Base-by-base conservation (phyloP, 2,113 vertebrate species). In the Speoplatyrhinus poulsoni region DNA sequence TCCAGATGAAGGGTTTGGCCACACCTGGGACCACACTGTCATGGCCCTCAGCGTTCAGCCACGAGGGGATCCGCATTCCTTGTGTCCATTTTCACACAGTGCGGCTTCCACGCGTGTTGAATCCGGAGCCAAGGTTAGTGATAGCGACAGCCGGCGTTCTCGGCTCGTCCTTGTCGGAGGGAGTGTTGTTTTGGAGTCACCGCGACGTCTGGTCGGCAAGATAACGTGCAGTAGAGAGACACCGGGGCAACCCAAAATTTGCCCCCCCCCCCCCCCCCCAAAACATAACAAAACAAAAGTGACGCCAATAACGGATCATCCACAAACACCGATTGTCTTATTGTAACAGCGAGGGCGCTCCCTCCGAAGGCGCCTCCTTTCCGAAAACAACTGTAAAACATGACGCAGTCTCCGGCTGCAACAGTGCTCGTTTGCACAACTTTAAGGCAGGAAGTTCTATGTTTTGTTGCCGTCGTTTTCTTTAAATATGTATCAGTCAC, bases 391-490 rank as follows among this genome's bases (percentile, higher is more conserved):
- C 46, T 60, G 72, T 2, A 70, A 57, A 83, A 75, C 83, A 75
- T 69, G 75, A 70, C 67, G 83, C 67, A 70, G 70, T 63, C 80
- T 82, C 75, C 80, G 48, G 62, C 74, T 67, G 69, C 67, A 65
- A 46, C 47, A 55, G 11, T 32, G 60, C 49, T 36, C 32, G 3
- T 87, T 77, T 84, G 56, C 87, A 85, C 80, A 87, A 79, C 67
- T 69, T 81, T 80, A 85, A 85, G 83, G 83, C 85, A 83, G 84
- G 87, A 89, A 87, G 80, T 82, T 75, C 60, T 70, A 59, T 56
- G 60, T 71, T 41, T 15, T 53, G 55, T 17, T n/a, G 16, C 55
- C 2, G 15, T 36, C 49, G 9, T 61, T 61, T 36, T 67, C 32
- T 77, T 79, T 79, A 69, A 72, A 81, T 73, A 83, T 70, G 69